Evolutionary conservation across 2,888 invertebrate genomes (phyloP), one percentile per base, ranked within the genome.

Genomic region (Schizotus pectinicornis): DNA sequence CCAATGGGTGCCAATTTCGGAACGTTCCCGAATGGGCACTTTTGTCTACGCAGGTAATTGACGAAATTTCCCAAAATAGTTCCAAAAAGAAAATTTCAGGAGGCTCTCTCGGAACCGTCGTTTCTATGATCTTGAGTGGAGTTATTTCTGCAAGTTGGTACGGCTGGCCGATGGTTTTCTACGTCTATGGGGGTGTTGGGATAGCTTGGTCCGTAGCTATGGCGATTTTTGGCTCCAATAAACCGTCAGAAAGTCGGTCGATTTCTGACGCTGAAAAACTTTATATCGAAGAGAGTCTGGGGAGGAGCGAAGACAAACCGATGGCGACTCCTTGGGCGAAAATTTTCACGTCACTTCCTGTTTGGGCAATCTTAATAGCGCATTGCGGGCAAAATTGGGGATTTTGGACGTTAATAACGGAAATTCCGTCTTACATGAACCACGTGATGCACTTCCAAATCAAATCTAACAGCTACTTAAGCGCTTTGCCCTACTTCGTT

Each of bases 151-250:
- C 86, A 0, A 86, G 88, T 0, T 69, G 80, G 0, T 82, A 86
- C 71, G 92, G 92, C 0, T 93, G 93, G 93, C 88, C 89, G 0
- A 84, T 89, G 30, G 88, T 90, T 52, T 92, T 93, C 78, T 93
- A 92, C 73, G 76, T 86, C 1, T 89, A 90, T 67, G 92, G 91
- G 0, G 81, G 81, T 3, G 73, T 86, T 0, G 87, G 88, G 0
- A 70, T 86, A 0, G 11, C 84, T 0, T 91, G 90, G 89, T 77
- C 84, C 0, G 55, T 85, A 0, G 61, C 79, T 0, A 91, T 87
- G 81, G 78, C 84, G 1, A 77, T 86, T 56, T 79, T 88, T 22
- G 92, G 90, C 0, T 82, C 87, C 8, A 87, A 86, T 61, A 85
- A 85, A 0, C 92, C 92, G 0, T 80, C 84, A 1, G 82, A 83